Evolutionary conservation across 92 coral and sea anemone genomes (phyloP).

Genomic region (Porites divaricata): DNA sequence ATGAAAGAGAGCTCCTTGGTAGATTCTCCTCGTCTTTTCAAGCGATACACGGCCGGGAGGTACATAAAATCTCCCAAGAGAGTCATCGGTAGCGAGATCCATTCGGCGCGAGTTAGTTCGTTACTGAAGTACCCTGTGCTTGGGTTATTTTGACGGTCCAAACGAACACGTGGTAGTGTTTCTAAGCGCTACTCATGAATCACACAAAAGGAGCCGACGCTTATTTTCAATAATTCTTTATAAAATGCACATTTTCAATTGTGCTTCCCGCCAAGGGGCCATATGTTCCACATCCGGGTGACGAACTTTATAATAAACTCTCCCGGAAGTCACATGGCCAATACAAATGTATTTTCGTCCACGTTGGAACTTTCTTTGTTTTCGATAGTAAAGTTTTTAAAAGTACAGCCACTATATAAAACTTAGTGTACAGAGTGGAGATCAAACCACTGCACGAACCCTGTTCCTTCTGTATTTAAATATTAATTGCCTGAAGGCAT

Average conservation of each 20-base stretch:
- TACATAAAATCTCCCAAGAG: conserved; percentile 53
- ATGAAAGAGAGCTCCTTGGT: conserved; percentile 46
- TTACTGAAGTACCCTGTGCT: background rate
- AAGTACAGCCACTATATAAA: no score
- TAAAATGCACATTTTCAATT: conserved; percentile 44
- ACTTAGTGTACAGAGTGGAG: no score
- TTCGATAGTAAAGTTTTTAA: no score
- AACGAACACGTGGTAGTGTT: conserved; percentile 27
- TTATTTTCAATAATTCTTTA: conserved; percentile 28
- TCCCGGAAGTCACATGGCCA: conserved; percentile 33
- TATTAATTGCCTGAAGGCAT: no score
- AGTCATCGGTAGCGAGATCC: conserved; percentile 40
- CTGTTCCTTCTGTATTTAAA: no score
- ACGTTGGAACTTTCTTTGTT: background rate
- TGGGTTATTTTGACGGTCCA: conserved; percentile 26
- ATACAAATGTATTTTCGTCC: background rate
- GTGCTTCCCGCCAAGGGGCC: conserved; percentile 57
- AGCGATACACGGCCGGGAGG: conserved; percentile 26
- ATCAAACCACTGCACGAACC: no score
- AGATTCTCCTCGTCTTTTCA: conserved; percentile 20
- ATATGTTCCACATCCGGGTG: conserved; percentile 43
- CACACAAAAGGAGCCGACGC: conserved; percentile 24
- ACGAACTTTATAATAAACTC: background rate
- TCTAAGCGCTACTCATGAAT: conserved; percentile 40
- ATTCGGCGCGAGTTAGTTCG: conserved; percentile 15